Conservation (phyloP, 92 coral and sea anemone genomes). For the Montipora capitata region DNA sequence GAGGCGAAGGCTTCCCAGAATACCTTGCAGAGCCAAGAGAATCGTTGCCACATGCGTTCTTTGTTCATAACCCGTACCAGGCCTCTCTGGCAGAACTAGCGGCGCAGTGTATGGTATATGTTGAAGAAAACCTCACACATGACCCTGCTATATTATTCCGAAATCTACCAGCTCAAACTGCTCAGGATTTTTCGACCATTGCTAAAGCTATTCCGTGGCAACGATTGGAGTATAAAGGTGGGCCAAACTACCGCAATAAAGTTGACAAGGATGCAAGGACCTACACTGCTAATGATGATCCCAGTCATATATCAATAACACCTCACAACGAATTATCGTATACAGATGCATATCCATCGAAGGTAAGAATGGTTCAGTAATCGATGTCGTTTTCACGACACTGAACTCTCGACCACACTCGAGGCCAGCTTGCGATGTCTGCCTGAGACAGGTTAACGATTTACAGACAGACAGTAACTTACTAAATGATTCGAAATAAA, state of each 20-base stretch:
- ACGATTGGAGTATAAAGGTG: slow-evolving; percentile 39
- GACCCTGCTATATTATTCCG: slow-evolving; percentile 77
- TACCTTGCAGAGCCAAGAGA: slow-evolving; percentile 68
- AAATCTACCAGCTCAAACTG: slow-evolving; percentile 53
- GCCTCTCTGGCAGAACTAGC: slow-evolving; percentile 10
- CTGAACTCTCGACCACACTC: no score
- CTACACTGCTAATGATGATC: slow-evolving; percentile 57
- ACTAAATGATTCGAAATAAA: no score
- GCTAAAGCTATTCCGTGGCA: slow-evolving; percentile 45
- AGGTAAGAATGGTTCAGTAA: slow-evolving; percentile 29
- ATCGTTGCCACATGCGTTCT: slow-evolving; percentile 16
- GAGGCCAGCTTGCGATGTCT: no score
- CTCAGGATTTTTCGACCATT: slow-evolving; percentile 58
- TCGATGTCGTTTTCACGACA: not conserved
- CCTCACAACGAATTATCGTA: slow-evolving; percentile 77
- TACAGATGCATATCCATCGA: slow-evolving; percentile 43
- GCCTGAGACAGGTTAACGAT: no score
- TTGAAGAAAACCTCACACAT: slow-evolving; percentile 45
- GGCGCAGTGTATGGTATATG: slow-evolving; percentile 10
- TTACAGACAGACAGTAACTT: not conserved
- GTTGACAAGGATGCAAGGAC: slow-evolving; percentile 39
- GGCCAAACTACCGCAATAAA: slow-evolving; percentile 34
- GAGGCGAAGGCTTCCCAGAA: slow-evolving; percentile 62
- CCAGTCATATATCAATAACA: slow-evolving; percentile 62
- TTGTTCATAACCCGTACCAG: slow-evolving; percentile 12